Conservation (phyloP, 2,797 vertebrate genomes). For the Cyprinodon diabolis region DNA sequence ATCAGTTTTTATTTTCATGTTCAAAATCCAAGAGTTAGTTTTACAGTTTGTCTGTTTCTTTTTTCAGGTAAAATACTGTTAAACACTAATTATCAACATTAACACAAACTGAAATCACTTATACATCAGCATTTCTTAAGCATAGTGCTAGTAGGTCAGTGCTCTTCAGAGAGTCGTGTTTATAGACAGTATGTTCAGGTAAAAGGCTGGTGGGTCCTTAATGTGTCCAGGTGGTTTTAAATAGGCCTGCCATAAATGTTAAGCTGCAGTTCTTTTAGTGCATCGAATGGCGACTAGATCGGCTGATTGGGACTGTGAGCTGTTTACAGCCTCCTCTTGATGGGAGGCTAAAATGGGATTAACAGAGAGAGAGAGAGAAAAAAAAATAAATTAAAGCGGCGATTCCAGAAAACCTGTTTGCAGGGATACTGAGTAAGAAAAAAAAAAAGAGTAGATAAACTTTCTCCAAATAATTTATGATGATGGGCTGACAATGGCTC, state of each 20-base stretch:
- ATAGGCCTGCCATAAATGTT: background rate
- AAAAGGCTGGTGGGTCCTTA: background rate
- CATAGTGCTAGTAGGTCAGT: background rate
- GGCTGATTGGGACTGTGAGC: background rate
- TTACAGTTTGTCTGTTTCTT: background rate
- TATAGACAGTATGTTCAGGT: background rate
- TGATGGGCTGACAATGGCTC: no score
- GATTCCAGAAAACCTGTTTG: no score
- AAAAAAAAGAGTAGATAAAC: no score
- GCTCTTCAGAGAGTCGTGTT: background rate
- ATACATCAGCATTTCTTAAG: background rate
- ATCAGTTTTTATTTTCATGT: background rate
- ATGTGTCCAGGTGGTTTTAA: background rate
- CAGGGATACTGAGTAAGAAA: no score
- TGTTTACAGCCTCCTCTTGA: no score
- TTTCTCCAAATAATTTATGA: no score
- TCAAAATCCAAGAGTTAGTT: background rate
- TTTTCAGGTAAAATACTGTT: background rate
- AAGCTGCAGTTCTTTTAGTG: background rate
- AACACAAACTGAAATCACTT: background rate
- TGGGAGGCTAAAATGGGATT: no score
- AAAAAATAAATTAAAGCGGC: no score
- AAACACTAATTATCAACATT: background rate
- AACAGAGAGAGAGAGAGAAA: no score
- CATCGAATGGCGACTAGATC: background rate